Evolutionary conservation across 2,113 vertebrate genomes (phyloP).

Genomic region (Camelus bactrianus): DNA sequence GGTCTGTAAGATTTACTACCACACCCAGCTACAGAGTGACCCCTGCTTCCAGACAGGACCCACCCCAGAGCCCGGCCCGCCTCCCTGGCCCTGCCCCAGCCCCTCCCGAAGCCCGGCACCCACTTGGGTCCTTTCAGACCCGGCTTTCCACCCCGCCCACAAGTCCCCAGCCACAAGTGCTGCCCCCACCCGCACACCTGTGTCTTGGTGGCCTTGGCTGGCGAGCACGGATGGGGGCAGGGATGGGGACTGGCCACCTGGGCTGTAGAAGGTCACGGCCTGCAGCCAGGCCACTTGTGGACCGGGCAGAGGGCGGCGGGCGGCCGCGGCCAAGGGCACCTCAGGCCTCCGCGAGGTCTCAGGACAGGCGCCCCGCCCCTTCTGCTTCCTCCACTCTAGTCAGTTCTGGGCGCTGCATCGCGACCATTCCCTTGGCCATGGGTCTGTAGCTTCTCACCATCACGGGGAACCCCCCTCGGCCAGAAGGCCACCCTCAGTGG

Average conservation of each 20-base stretch:
- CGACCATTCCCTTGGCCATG: background rate
- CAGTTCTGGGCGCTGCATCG: rapidly evolving
- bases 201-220: rapidly evolving
- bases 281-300: background rate
- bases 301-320: too few species aligned
- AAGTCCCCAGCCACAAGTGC: background rate
- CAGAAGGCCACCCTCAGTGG: background rate
- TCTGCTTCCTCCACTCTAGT: too few species aligned
- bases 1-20: background rate
- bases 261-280: background rate
- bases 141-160: rapidly evolving
- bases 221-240: background rate
- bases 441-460: background rate
- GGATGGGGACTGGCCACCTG: too few species aligned
- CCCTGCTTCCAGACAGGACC: background rate
- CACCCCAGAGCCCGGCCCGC: background rate
- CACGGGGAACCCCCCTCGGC: background rate
- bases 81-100: background rate
- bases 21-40: too few species aligned
- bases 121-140: background rate
- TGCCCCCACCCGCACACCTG: background rate
- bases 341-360: rapidly evolving
- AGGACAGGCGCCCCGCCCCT: background rate
- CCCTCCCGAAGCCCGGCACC: background rate
- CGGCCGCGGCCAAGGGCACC: too few species aligned